phyloP scores from a whole-genome alignment of 2,797 vertebrate species.

The Syndactyla subalaris region DNA sequence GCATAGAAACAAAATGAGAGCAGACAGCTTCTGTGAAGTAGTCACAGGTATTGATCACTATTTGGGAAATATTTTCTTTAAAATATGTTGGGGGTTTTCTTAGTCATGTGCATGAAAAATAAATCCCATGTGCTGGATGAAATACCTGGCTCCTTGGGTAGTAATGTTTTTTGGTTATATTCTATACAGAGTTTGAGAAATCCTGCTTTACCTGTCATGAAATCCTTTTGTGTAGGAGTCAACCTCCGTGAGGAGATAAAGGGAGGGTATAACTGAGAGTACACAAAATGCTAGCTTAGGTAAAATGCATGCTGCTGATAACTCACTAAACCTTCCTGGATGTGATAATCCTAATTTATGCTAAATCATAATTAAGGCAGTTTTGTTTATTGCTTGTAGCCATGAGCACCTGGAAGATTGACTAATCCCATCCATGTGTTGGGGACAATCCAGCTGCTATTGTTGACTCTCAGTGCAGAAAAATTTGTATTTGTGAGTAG shows the following conservation, averaged over 20 bases:
- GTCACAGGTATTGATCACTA: background rate
- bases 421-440: slow-evolving; percentile 26
- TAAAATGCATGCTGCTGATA: background rate
- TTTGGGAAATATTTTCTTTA: background rate
- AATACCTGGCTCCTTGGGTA: background rate
- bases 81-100: background rate
- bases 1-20: background rate
- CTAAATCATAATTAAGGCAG: slow-evolving; percentile 1
- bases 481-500: background rate
- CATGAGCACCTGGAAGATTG: slow-evolving; percentile 17
- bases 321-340: background rate
- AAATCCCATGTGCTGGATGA: background rate
- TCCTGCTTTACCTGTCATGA: background rate
- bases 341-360: slow-evolving; percentile 45
- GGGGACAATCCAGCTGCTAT: background rate
- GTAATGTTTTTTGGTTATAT: background rate
- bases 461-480: background rate
- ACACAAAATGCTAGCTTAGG: background rate
- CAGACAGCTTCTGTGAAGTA: background rate
- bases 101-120: background rate
- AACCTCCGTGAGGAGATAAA: background rate
- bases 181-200: background rate
- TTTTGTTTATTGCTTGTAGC: slow-evolving; percentile 29
- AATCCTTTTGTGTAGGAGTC: background rate
- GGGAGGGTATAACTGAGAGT: background rate